Evolutionary conservation across 2,888 invertebrate genomes (phyloP).

Genomic region (Chrysolina oricalcia): DNA sequence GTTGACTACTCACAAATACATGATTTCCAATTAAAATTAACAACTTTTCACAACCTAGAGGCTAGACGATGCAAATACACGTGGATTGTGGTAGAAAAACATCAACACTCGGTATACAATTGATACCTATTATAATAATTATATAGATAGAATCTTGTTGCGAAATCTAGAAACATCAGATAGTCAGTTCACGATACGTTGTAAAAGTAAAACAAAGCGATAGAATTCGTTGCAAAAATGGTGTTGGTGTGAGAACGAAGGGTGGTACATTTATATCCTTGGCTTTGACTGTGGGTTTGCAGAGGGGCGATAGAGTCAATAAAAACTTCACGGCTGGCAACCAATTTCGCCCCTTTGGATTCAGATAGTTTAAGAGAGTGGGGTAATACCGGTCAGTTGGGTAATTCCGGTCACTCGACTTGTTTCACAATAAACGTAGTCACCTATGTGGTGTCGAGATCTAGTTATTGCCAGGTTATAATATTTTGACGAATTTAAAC

Average conservation of each 20-base stretch:
- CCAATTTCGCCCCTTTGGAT: no score
- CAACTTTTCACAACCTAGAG: slow-evolving; percentile 23
- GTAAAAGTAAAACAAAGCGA: background rate
- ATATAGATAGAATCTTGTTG: slow-evolving; percentile 12
- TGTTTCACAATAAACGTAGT: no score
- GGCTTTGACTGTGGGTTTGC: no score
- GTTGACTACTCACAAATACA: slow-evolving; percentile 14
- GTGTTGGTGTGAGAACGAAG: background rate
- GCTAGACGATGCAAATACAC: background rate
- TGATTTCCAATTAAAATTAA: slow-evolving; percentile 5
- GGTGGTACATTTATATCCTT: background rate
- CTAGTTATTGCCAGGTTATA: no score
- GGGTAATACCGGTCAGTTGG: no score
- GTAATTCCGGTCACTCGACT: no score
- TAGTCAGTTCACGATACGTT: slow-evolving; percentile 17
- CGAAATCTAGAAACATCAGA: slow-evolving; percentile 16
- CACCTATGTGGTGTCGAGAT: no score
- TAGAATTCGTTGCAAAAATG: slow-evolving; percentile 1
- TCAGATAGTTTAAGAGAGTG: no score
- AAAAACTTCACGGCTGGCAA: no score
- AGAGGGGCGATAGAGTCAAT: no score
- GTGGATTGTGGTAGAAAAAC: slow-evolving; percentile 19
- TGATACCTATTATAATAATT: slow-evolving; percentile 18
- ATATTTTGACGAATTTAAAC: no score
- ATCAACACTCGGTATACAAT: slow-evolving; percentile 24